A percentile compares a stretch with the other conserved stretches of the same genome.
Conservation (phyloP, 2,113 vertebrate genomes). For the Ciconia boyciana region DNA sequence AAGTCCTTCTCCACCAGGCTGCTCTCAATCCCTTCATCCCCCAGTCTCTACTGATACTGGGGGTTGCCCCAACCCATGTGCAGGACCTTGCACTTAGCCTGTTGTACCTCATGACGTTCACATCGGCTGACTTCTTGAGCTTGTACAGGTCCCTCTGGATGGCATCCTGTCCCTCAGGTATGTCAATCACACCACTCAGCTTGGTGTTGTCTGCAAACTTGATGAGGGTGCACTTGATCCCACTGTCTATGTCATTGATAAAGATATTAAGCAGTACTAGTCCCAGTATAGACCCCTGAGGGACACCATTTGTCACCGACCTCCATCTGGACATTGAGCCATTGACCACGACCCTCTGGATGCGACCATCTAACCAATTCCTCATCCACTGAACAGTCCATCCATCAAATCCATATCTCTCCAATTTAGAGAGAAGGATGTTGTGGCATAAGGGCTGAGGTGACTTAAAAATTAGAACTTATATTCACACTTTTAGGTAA, state of each 20-base stretch:
- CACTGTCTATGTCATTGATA: not conserved
- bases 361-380: not conserved
- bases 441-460: not conserved
- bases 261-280: not conserved
- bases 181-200: not conserved
- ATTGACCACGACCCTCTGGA: not conserved
- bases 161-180: not conserved
- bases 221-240: not conserved
- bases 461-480: no score
- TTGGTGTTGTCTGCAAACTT: not conserved
- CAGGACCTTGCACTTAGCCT: not conserved
- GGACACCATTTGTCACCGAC: no score
- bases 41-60: no score
- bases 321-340: not conserved
- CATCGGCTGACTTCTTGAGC: accelerated
- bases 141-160: not conserved
- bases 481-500: no score
- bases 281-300: no score
- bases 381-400: not conserved
- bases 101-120: not conserved
- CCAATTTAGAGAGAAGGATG: not conserved
- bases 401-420: not conserved
- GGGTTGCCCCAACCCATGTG: not conserved
- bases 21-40: not conserved
- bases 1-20: not conserved